Conservation (phyloP, 2,797 vertebrate species). For the Cryptoprocta ferox region DNA sequence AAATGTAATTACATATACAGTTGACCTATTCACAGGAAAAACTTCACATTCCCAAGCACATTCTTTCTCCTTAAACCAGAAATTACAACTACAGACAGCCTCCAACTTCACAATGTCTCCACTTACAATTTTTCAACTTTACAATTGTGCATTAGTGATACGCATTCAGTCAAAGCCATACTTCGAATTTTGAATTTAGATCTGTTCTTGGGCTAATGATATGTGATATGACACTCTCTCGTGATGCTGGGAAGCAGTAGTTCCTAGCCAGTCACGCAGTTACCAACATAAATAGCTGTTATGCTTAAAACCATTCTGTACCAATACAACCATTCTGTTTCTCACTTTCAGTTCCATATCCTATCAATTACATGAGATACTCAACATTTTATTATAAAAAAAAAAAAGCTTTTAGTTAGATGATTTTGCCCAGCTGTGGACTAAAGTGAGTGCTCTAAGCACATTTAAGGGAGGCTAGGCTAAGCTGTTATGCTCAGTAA, state of each 20-base stretch:
- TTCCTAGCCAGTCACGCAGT: not conserved
- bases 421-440: not conserved
- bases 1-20: not conserved
- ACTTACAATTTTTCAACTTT: not conserved
- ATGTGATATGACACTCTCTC: no score
- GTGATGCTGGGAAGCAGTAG: not conserved
- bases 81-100: not conserved
- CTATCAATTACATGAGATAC: not conserved
- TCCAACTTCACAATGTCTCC: not conserved
- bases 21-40: not conserved
- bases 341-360: not conserved
- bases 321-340: not conserved
- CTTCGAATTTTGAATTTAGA: not conserved
- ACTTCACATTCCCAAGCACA: not conserved
- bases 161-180: not conserved
- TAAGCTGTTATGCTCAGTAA: not conserved
- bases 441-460: not conserved
- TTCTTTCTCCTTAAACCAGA: not conserved
- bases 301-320: not conserved
- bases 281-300: not conserved
- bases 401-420: not conserved
- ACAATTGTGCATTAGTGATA: not conserved
- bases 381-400: not conserved
- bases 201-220: not conserved
- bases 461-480: not conserved